These are phyloP conservation scores for Mycalesis mineus DNA, from an alignment of 2,888 invertebrate genomes.

Conservation along the genomic window DNA sequence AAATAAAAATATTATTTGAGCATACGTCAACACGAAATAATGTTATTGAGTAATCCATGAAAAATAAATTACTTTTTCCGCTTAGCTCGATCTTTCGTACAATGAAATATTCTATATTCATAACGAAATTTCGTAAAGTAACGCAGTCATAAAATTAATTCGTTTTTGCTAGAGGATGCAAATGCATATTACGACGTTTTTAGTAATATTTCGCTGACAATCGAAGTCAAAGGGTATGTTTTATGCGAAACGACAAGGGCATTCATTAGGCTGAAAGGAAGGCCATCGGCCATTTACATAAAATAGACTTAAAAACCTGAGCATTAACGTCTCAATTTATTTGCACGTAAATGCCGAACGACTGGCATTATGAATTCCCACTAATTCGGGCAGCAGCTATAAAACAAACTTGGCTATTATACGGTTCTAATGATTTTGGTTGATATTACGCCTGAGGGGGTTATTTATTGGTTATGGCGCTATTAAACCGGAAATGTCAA, in stretches of 20 bases:
- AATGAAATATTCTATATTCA: no score
- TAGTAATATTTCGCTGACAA: background rate
- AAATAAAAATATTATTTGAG: no score
- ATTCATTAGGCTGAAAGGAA: conserved; percentile 6
- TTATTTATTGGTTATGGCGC: conserved; percentile 5
- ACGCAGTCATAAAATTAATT: no score
- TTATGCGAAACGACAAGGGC: conserved; percentile 5
- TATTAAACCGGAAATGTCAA: background rate
- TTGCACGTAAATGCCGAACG: background rate
- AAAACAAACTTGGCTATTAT: conserved; percentile 13
- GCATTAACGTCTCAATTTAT: background rate
- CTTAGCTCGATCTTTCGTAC: no score
- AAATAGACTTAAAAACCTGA: background rate
- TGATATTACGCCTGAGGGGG: conserved; percentile 9
- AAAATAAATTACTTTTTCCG: no score
- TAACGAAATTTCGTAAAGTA: no score
- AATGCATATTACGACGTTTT: background rate
- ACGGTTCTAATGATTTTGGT: conserved; percentile 14
- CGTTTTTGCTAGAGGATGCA: no score
- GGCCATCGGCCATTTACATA: background rate
- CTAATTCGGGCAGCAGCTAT: conserved; percentile 10
- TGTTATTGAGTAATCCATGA: no score
- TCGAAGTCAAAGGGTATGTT: conserved; percentile 7
- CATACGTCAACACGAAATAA: no score
- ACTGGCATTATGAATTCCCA: conserved; percentile 11